Conservation (phyloP, 2,797 vertebrate species). For the Apogon hyalosoma region DNA sequence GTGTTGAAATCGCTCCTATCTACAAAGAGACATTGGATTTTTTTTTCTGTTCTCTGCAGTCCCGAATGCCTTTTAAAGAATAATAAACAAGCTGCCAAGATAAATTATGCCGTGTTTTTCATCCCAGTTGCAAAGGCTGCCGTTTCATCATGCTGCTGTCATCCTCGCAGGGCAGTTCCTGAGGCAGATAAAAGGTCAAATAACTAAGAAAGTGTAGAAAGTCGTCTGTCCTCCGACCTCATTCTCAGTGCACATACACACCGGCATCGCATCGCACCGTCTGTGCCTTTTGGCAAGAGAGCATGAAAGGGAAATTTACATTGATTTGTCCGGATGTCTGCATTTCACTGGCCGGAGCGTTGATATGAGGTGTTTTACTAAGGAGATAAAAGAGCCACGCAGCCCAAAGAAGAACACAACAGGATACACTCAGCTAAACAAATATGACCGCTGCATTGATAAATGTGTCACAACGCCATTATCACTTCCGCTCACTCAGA, state of each 20-base stretch:
- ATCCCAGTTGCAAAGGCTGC: conserved; percentile 30
- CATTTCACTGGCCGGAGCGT: conserved; percentile 19
- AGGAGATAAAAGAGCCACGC: conserved; percentile 66
- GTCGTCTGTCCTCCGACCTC: conserved; percentile 11
- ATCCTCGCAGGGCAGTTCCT: conserved; percentile 22
- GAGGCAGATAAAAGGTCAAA: conserved; percentile 48
- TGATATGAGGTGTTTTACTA: conserved; percentile 70
- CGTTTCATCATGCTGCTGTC: conserved; percentile 54
- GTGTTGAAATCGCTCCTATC: conserved; percentile 37
- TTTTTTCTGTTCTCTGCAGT: conserved; percentile 18
- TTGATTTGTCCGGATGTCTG: conserved; percentile 64
- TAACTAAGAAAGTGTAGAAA: conserved; percentile 32
- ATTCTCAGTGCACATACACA: conserved; percentile 7
- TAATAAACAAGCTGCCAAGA: conserved; percentile 73
- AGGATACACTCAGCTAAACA: conserved; percentile 70
- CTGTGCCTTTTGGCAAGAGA: conserved; percentile 55
- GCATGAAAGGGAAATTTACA: conserved; percentile 61
- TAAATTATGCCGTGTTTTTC: conserved; percentile 60
- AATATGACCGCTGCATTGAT: conserved; percentile 58
- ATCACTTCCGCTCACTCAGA: conserved; percentile 45
- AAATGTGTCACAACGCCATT: conserved; percentile 49
- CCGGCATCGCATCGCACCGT: conserved; percentile 25
- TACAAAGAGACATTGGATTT: conserved; percentile 51
- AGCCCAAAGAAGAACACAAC: conserved; percentile 46
- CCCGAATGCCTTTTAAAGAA: conserved; percentile 59